Base-by-base conservation (phyloP, 2,797 vertebrate genomes). In the Lateolabrax maculatus region DNA sequence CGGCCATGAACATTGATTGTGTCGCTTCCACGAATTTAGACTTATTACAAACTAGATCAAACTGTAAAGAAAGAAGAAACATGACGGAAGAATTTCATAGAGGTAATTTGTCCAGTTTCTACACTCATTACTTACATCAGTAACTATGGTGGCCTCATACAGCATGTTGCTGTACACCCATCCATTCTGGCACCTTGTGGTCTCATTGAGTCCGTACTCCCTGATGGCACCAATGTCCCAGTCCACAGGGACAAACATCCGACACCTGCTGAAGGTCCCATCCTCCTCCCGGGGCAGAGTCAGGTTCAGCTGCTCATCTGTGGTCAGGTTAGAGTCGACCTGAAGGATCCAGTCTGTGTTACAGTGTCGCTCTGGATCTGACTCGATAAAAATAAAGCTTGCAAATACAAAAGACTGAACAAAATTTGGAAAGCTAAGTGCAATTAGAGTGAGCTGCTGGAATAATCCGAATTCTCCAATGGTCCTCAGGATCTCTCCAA, bases 331-430 rank as follows among this genome's bases (percentile, higher is more conserved):
- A 23, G 94, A 78, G 41, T 81, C 90, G 0, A 77, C 0, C 39
- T 71, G 1, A 10, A 81, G 92, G 80, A 97, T 96, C 97, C 97
- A 98, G 89, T 91, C 80, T 53, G 96, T 96, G 69, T 96, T 86
- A 4, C 96, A 98, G 89, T 92, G 77, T 34, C 96, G 89, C 0
- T 92, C 75, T 5, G 95, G 94, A 0, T 93, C n/a, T 0, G 86
- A 36, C 10, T 95, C 90, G 81, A 94, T 92, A 19, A 97, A 97
- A 23, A 96, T 9, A 36, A 36, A 10, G 4, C 48, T 27, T 96
- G 84, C 43, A 81, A 66, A 53, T 1, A 25, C 0, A 79, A 94
- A 96, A 16, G 89, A 12, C 12, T 71, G 18, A 0, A 88, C 63
- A 15, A 95, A 7, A 70, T 74, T 88, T 0, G 93, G 90, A 23